Evolutionary conservation across 2,888 invertebrate species (phyloP), one percentile per base, ranked within the genome.

Genomic region (Platycheirus rosarum): DNA sequence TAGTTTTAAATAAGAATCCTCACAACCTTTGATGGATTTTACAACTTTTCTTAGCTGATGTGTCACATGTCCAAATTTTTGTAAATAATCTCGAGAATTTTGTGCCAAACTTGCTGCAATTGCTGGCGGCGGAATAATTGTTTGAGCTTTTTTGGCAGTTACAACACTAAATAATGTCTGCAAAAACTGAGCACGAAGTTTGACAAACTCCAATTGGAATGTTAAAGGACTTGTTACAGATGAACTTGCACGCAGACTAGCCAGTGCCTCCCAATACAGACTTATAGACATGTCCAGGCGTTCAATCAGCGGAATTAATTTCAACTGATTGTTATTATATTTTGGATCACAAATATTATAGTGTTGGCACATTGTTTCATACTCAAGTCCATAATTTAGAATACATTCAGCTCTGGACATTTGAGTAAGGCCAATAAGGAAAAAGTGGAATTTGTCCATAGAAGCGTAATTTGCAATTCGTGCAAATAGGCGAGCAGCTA

Each of bases 81-180:
- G 94, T 66, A 95, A 92, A 86, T 96, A 95, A 87, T 96, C 96
- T 60, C 95, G 92, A 0, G 95, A 94, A 42, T 93, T 93, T 85
- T 95, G 94, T 0, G 97, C 97, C 62, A 96, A 93, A 1, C 95
- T 94, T 1, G 95, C 94, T 0, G 98, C 97, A 69, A 97, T 96
- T 0, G 97, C 97, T 0, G 98, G 97, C 40, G 98, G 97, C 26
- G 98, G 98, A 74, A 97, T 96, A 75, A 97, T 96, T 87, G 96
- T 96, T 82, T 91, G 91, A 0, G 92, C 92, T 13, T 92, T 89
- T 84, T 91, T 88, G 0, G 92, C 92, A 0, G 90, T 90, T 1
- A 91, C 91, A 0, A 91, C 89, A 69, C 88, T 86, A 6, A 89
- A 89, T 0, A 92, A 87, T 0, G 92, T 92, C 84, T 95, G 94